A percentile compares a stretch with the other conserved stretches of the same genome.
Evolutionary conservation across 2,797 vertebrate species (phyloP).

Genomic region (Lophius americanus): DNA sequence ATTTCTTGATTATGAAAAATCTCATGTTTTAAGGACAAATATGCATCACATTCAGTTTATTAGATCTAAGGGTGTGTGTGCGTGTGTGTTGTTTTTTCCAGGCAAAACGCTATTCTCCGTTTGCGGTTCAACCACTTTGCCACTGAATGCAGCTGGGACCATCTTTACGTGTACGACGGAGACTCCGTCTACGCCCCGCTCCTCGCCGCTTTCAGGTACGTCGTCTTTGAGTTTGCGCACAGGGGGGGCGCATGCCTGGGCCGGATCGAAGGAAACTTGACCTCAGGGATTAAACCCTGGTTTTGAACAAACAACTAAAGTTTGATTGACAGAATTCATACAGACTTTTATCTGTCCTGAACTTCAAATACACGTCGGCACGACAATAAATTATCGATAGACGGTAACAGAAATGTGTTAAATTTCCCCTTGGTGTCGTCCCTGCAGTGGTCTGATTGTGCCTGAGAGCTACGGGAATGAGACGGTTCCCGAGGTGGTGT

Average conservation of each 20-base stretch:
- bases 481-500: conserved; percentile 92
- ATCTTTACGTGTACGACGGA: conserved; percentile 95
- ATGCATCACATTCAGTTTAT: no score
- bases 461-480: conserved; percentile 93
- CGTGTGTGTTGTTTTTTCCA: conserved; percentile 57
- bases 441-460: conserved; percentile 91
- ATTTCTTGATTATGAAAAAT: no score
- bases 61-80: not conserved
- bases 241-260: not conserved
- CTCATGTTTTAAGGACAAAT: no score
- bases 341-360: no score
- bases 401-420: not conserved
- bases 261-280: no score
- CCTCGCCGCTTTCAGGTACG: conserved; percentile 93
- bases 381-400: not conserved
- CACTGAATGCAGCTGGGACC: conserved; percentile 98
- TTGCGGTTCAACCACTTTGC: conserved; percentile 96
- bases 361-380: not conserved
- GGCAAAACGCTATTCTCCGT: conserved; percentile 89
- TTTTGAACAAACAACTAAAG: no score
- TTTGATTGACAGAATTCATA: no score
- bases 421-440: not conserved
- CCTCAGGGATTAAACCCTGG: no score
- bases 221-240: not conserved
- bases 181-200: conserved; percentile 95